phyloP scores from a whole-genome alignment of 2,113 vertebrate genomes.

The Nerophis lumbriciformis region DNA sequence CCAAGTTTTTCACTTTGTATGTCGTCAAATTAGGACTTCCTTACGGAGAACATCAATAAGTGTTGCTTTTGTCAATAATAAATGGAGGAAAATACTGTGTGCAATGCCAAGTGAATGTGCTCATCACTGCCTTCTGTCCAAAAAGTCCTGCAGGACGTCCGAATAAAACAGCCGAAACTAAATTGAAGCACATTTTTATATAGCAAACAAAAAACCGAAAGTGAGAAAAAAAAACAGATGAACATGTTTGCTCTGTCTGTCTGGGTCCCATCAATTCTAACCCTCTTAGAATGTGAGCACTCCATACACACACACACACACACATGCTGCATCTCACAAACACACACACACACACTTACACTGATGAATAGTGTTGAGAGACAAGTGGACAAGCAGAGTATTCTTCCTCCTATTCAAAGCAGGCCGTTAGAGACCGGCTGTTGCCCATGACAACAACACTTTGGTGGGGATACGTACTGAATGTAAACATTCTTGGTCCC shows the following conservation, averaged over 20 bases:
- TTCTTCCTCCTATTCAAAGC: slow-evolving; percentile 68
- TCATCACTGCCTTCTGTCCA: slow-evolving; percentile 15
- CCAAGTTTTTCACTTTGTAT: no score
- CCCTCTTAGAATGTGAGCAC: slow-evolving; percentile 40
- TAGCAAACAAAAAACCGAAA: neutral
- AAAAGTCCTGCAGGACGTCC: slow-evolving; percentile 18
- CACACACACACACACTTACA: slow-evolving; percentile 37
- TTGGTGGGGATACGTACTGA: slow-evolving; percentile 63
- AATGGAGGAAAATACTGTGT: neutral
- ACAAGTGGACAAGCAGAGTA: slow-evolving; percentile 71
- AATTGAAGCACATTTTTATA: slow-evolving; percentile 29
- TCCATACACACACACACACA: neutral
- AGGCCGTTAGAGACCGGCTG: slow-evolving; percentile 62
- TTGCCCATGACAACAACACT: slow-evolving; percentile 65
- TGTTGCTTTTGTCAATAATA: neutral
- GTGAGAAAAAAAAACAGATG: slow-evolving; percentile 4
- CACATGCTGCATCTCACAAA: slow-evolving; percentile 21
- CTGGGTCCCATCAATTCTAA: slow-evolving; percentile 47
- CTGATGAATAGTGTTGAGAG: slow-evolving; percentile 61
- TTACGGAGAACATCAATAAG: neutral
- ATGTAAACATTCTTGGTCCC: slow-evolving; percentile 70
- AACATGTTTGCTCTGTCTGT: slow-evolving; percentile 50
- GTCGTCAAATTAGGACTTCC: no score
- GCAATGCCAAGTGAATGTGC: neutral
- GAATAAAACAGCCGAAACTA: slow-evolving; percentile 32